phyloP scores from a whole-genome alignment of 2,888 invertebrate species.

The Schizotus pectinicornis region DNA sequence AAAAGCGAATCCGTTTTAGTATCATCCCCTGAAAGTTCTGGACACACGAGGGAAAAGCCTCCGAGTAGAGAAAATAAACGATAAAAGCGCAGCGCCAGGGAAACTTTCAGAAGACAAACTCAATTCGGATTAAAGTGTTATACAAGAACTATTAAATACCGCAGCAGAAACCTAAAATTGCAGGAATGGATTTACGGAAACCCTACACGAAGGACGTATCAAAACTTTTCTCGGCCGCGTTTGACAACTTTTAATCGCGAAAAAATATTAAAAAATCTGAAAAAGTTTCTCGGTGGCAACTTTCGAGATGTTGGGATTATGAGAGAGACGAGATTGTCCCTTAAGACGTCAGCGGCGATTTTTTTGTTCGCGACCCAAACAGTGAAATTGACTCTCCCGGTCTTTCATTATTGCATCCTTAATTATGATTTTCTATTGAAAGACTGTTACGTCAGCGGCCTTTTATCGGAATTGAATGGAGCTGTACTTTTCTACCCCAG shows the following conservation, averaged over 20 bases:
- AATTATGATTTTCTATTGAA: conserved; percentile 6
- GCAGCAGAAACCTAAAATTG: conserved; percentile 33
- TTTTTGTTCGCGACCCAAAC: not conserved
- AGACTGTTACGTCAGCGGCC: not conserved
- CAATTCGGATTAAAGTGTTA: conserved; percentile 54
- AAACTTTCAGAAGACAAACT: conserved; percentile 51
- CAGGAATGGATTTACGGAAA: conserved; percentile 14
- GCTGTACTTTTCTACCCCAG: not conserved
- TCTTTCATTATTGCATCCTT: not conserved
- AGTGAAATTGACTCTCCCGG: too few species aligned
- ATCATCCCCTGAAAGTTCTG: conserved; percentile 49
- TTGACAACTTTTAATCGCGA: not conserved
- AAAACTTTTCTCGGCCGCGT: conserved; percentile 3
- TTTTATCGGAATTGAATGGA: not conserved
- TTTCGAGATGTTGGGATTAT: conserved; percentile 6
- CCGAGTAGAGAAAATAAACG: conserved; percentile 43
- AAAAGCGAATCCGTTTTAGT: conserved; percentile 51
- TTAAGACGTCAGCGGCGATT: not conserved
- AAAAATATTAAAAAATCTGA: conserved; percentile 11
- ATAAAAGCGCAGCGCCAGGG: conserved; percentile 40
- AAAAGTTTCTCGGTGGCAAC: conserved; percentile 6
- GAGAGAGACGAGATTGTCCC: too few species aligned
- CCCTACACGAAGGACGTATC: conserved; percentile 1
- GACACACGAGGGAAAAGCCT: conserved; percentile 42
- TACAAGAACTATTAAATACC: conserved; percentile 47